Evolutionary conservation across 37 sponge, comb jelly and placozoan genomes (phyloP).

Genomic region (Chondrilla cf. caribensis): DNA sequence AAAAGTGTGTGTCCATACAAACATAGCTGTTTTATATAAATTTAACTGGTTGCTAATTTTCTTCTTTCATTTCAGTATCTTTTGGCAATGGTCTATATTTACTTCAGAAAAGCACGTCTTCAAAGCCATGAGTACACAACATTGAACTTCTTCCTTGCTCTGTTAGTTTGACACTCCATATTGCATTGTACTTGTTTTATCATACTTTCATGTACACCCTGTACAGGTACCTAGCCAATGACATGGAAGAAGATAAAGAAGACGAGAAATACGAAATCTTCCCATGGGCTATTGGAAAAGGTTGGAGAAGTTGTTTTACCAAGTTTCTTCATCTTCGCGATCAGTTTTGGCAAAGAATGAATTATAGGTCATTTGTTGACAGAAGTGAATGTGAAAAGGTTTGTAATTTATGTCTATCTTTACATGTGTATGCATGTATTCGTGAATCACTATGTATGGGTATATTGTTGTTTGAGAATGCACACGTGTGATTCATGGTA

Average conservation of each 20-base stretch:
- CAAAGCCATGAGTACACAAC: conserved; percentile 49
- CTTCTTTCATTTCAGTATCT: conserved; percentile 53
- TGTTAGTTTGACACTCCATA: conserved; percentile 34
- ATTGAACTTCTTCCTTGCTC: conserved; percentile 72
- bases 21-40: too few relatives aligned
- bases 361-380: conserved; percentile 75
- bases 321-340: conserved; percentile 54
- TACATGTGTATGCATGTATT: too few relatives aligned
- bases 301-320: conserved; percentile 58
- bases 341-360: conserved; percentile 68
- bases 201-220: too few relatives aligned
- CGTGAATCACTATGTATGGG: too few relatives aligned
- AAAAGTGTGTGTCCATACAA: too few relatives aligned
- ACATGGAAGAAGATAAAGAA: conserved; percentile 90
- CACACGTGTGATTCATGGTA: too few relatives aligned
- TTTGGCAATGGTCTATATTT: conserved; percentile 84
- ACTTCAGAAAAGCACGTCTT: conserved; percentile 72
- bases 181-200: too few relatives aligned
- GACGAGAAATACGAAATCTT: conserved; percentile 84
- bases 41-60: too few relatives aligned
- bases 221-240: conserved; percentile 60
- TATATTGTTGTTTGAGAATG: too few relatives aligned
- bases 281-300: conserved; percentile 75
- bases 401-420: not conserved
- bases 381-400: conserved; percentile 82